Evolutionary conservation across 2,113 vertebrate species (phyloP).

Genomic region (Meles meles): DNA sequence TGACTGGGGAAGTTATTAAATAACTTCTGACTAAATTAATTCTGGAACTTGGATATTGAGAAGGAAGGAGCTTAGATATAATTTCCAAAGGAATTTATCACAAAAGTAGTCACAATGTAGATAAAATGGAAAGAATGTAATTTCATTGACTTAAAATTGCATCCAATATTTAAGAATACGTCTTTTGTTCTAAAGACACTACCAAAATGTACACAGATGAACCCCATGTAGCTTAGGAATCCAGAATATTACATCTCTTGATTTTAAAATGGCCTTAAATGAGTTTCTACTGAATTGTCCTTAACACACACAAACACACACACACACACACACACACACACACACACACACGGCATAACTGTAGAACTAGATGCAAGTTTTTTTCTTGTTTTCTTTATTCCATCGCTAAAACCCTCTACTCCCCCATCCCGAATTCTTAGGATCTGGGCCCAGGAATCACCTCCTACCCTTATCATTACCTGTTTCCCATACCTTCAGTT

Average conservation of each 20-base stretch:
- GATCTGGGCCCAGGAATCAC: background rate
- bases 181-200: background rate
- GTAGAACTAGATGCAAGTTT: background rate
- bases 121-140: background rate
- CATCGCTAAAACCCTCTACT: background rate
- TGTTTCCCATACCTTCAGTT: background rate
- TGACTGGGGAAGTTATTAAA: background rate
- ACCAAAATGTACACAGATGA: background rate
- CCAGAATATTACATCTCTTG: background rate
- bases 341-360: background rate
- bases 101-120: background rate
- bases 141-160: background rate
- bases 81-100: background rate
- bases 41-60: background rate
- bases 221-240: background rate
- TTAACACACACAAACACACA: rapidly evolving
- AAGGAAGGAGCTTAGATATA: background rate
- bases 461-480: background rate
- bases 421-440: background rate
- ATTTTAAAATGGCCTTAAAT: background rate
- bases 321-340: rapidly evolving
- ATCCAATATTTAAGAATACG: background rate
- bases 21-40: background rate
- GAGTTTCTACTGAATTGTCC: background rate
- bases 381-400: background rate